Percentiles rank a stretch among this genome's conserved stretches.
These are phyloP conservation scores for Frankliniella intonsa DNA, from an alignment of 2,888 invertebrate species.

Conservation along the genomic window DNA sequence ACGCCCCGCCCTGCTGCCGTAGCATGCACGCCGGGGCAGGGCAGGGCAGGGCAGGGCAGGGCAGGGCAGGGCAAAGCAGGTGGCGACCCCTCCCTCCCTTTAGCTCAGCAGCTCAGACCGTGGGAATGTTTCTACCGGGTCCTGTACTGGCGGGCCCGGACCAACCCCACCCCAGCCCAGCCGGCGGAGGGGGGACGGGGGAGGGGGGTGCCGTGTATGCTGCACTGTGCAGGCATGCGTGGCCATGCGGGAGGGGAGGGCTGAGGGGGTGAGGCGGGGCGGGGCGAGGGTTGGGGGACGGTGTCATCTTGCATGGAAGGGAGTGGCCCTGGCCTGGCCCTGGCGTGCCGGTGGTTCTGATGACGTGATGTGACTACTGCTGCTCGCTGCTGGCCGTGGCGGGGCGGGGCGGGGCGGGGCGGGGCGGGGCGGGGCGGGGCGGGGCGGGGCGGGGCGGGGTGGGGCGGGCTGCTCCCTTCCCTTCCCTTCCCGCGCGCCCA, in stretches of 20 bases:
- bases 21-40: no score
- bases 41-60: background rate
- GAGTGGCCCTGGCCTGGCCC: background rate
- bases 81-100: slow-evolving; percentile 8
- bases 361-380: background rate
- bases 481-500: no score
- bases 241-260: background rate
- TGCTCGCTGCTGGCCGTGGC: background rate
- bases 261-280: background rate
- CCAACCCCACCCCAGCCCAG: background rate
- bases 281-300: background rate
- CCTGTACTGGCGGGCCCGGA: background rate
- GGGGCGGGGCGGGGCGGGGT: no score
- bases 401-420: background rate
- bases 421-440: background rate
- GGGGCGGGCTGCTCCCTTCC: no score
- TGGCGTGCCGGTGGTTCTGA: background rate
- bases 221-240: slow-evolving; percentile 23
- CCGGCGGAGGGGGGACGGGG: background rate
- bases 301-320: slow-evolving; percentile 21
- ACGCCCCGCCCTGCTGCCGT: background rate
- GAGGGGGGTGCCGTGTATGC: slow-evolving; percentile 9
- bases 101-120: slow-evolving; percentile 1
- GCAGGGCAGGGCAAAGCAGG: background rate
- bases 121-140: background rate